phyloP scores from a whole-genome alignment of 2,888 invertebrate genomes.

The Callimorpha dominula region DNA sequence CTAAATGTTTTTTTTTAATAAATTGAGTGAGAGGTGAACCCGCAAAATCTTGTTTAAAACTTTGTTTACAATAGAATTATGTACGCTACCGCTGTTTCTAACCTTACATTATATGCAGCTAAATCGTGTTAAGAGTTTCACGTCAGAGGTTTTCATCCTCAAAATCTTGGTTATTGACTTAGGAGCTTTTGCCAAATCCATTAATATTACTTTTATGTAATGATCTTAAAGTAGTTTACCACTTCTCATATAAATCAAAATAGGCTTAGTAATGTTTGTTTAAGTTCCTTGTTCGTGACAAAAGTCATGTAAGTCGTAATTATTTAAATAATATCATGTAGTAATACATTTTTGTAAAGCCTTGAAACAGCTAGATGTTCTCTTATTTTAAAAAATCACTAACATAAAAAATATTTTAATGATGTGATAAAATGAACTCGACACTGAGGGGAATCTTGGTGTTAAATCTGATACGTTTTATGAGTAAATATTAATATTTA shows the following conservation, averaged over 20 bases:
- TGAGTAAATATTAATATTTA: slow-evolving; percentile 1
- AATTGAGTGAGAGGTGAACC: no score
- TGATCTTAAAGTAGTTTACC: not conserved
- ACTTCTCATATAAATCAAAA: no score
- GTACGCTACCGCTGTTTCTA: not conserved
- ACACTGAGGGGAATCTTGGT: not conserved
- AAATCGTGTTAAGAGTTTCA: no score
- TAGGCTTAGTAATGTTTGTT: not conserved
- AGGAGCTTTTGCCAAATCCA: not conserved
- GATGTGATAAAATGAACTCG: not conserved
- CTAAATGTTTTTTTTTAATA: not conserved
- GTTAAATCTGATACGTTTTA: not conserved
- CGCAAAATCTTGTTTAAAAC: no score
- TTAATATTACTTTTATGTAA: not conserved
- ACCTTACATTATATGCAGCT: not conserved
- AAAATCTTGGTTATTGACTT: no score
- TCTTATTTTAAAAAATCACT: not conserved
- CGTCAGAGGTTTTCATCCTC: no score
- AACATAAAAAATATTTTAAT: not conserved
- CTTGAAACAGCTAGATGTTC: not conserved
- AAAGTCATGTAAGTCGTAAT: no score
- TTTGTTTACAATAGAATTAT: not conserved
- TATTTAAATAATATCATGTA: no score
- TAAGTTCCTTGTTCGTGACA: no score
- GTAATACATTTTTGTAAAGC: not conserved